Percentiles rank a stretch among this genome's conserved stretches.
Conservation (phyloP, 2,888 invertebrate genomes). For the Sphecodes monilicornis region DNA sequence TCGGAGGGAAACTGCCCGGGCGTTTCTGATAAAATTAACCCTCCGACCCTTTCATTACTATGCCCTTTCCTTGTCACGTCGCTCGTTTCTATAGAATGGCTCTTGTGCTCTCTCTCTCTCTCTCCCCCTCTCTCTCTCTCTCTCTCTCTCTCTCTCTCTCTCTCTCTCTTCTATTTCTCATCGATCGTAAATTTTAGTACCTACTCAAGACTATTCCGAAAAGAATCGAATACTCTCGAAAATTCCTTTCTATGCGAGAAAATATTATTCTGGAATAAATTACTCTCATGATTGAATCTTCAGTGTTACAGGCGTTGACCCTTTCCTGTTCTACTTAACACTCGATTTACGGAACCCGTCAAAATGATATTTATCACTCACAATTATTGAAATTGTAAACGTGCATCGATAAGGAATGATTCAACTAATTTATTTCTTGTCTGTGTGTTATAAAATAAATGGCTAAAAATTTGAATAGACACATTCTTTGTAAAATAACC, state of each 20-base stretch:
- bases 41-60: neutral
- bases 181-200: conserved; percentile 6
- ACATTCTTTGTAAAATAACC: too few species aligned
- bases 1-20: conserved; percentile 25
- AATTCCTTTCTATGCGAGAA: neutral
- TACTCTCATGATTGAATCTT: neutral
- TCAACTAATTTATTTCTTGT: too few species aligned
- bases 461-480: too few species aligned
- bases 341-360: too few species aligned
- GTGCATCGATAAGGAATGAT: too few species aligned
- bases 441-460: too few species aligned
- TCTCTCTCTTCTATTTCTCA: too few species aligned
- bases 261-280: neutral
- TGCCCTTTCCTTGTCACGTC: neutral
- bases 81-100: neutral
- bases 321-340: neutral
- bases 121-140: neutral
- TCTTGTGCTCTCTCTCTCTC: neutral
- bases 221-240: neutral
- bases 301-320: neutral
- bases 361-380: too few species aligned
- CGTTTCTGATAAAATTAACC: conserved; percentile 52
- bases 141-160: neutral
- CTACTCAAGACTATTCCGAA: neutral
- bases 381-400: too few species aligned